Percentiles rank a stretch among this genome's conserved stretches.
phyloP scores from a whole-genome alignment of 2,113 vertebrate species.

The Odobenus rosmarus region DNA sequence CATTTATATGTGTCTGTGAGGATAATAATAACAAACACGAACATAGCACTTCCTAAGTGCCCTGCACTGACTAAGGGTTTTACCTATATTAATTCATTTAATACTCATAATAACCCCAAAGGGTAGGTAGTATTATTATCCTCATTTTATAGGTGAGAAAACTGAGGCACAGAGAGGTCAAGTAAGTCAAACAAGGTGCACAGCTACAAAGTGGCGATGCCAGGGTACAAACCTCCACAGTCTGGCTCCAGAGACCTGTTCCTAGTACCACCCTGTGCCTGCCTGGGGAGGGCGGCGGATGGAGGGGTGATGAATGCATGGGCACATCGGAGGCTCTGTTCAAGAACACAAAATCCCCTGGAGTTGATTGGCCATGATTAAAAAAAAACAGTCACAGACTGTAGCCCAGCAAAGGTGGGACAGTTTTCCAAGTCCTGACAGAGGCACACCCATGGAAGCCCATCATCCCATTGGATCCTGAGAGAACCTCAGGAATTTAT shows the following conservation, averaged over 20 bases:
- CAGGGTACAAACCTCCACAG: neutral
- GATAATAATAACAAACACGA: neutral
- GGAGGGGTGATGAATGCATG: too few relatives aligned
- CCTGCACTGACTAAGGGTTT: neutral
- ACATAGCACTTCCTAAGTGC: neutral
- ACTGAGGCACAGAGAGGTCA: neutral
- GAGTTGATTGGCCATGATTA: neutral
- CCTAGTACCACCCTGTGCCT: fast-evolving
- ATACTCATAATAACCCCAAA: neutral
- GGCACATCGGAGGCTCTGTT: neutral
- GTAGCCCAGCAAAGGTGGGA: neutral
- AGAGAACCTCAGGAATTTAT: neutral
- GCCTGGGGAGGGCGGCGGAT: too few relatives aligned
- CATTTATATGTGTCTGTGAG: neutral
- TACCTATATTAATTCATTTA: neutral
- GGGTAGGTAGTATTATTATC: neutral
- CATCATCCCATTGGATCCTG: neutral
- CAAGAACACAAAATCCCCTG: constrained; percentile 3
- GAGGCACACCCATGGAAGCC: neutral
- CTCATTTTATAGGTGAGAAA: neutral
- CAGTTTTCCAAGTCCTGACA: neutral
- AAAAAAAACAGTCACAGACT: neutral
- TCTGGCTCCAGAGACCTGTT: neutral
- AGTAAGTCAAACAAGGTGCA: neutral
- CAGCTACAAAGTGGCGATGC: neutral